Percentiles rank a stretch among this genome's conserved stretches.
Conservation (phyloP, 23 tunicate genomes). For the Corella eumyota region DNA sequence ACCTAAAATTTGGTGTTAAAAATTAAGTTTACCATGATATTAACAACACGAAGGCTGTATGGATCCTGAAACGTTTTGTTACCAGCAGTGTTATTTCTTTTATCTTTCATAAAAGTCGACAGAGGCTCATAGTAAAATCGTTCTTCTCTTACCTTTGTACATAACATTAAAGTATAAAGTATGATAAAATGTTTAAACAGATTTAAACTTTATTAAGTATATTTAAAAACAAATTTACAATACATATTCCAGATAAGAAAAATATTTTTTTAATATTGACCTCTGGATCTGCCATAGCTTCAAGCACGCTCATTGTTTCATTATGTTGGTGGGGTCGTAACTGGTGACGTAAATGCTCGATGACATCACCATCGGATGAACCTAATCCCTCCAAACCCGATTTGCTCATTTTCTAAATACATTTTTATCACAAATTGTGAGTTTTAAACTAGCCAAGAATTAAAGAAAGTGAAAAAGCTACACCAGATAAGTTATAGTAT, state of each 20-base stretch:
- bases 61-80: neutral
- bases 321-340: constrained; percentile 38
- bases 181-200: too few species aligned
- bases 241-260: too few species aligned
- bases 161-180: neutral
- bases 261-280: constrained; percentile 4
- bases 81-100: constrained; percentile 8
- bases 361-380: constrained; percentile 40
- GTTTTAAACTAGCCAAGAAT: too few species aligned
- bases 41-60: constrained; percentile 24
- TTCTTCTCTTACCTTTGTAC: constrained; percentile 41
- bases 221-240: too few species aligned
- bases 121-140: constrained; percentile 62
- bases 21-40: constrained; percentile 30
- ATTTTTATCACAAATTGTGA: too few species aligned
- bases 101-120: constrained; percentile 24
- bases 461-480: too few species aligned
- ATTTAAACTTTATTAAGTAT: too few species aligned
- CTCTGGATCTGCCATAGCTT: constrained; percentile 80
- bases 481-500: too few species aligned
- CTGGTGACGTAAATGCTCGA: constrained; percentile 63
- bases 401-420: too few species aligned
- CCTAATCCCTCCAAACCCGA: neutral
- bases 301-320: constrained; percentile 61
- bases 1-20: too few species aligned